phyloP scores from a whole-genome alignment of 2,888 invertebrate genomes.

The Andricus quercusramuli region DNA sequence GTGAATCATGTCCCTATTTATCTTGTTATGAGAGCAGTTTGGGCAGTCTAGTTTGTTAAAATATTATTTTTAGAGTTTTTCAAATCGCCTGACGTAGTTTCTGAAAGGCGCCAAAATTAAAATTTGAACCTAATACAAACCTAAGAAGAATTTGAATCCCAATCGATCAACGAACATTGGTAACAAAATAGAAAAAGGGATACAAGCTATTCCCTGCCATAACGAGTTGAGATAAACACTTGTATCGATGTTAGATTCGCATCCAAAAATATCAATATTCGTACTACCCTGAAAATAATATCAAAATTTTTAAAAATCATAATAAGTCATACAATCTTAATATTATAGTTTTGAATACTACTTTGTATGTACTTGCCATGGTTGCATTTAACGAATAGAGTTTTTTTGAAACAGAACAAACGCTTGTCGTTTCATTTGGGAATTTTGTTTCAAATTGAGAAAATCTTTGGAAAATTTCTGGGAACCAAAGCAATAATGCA shows the following conservation, averaged over 20 bases:
- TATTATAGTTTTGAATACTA: neutral
- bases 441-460: conserved; percentile 85
- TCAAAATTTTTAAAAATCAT: neutral
- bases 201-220: conserved; percentile 88
- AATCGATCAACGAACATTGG: conserved; percentile 88
- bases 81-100: no score
- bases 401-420: conserved; percentile 85
- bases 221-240: conserved; percentile 87
- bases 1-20: no score
- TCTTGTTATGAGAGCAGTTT: no score
- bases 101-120: no score
- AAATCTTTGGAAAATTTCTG: conserved; percentile 89
- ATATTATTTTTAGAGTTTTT: no score
- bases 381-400: conserved; percentile 11
- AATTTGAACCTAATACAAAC: neutral
- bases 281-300: neutral
- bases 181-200: conserved; percentile 88
- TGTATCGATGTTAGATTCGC: conserved; percentile 83
- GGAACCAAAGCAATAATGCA: conserved; percentile 94
- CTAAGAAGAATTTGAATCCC: conserved; percentile 75
- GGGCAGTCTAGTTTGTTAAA: no score
- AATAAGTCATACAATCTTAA: neutral
- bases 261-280: conserved; percentile 79
- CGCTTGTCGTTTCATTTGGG: conserved; percentile 85
- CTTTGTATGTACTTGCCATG: neutral